Percentiles rank a stretch among this genome's conserved stretches.
These are phyloP conservation scores for Exaiptasia diaphana DNA, from an alignment of 64 coral and sea anemone species.

Conservation along the genomic window DNA sequence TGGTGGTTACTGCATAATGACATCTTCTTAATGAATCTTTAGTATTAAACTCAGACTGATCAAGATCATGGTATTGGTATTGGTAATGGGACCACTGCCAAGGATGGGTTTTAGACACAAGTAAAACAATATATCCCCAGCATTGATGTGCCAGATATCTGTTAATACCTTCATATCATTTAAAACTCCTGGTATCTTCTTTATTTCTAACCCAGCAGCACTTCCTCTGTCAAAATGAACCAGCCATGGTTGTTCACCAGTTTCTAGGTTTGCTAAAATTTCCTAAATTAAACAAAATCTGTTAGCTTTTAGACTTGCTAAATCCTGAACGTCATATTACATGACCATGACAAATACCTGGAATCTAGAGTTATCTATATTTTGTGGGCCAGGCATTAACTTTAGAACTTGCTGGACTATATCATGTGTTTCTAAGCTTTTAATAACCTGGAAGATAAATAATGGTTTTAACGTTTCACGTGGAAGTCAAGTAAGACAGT, in stretches of 20 bases:
- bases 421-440: constrained; percentile 65
- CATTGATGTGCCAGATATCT: too few species aligned
- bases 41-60: too few species aligned
- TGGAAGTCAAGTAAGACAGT: too few species aligned
- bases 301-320: too few species aligned
- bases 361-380: constrained; percentile 21
- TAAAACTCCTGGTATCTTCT: constrained; percentile 77
- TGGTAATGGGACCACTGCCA: too few species aligned
- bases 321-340: neutral
- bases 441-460: constrained; percentile 22
- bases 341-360: neutral
- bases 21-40: too few species aligned
- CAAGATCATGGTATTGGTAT: neutral
- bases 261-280: constrained; percentile 42
- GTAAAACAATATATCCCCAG: too few species aligned
- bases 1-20: neutral
- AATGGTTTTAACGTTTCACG: neutral
- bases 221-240: constrained; percentile 84
- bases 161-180: constrained; percentile 66
- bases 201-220: constrained; percentile 70
- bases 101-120: too few species aligned
- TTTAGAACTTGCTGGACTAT: constrained; percentile 34
- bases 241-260: constrained; percentile 63
- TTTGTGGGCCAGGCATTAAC: constrained; percentile 27
- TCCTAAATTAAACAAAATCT: constrained; percentile 45